Evolutionary conservation across 1,140 invertebrate species (phyloP), one percentile per base, ranked within the genome.

Genomic region (Hycleus cichorii): DNA sequence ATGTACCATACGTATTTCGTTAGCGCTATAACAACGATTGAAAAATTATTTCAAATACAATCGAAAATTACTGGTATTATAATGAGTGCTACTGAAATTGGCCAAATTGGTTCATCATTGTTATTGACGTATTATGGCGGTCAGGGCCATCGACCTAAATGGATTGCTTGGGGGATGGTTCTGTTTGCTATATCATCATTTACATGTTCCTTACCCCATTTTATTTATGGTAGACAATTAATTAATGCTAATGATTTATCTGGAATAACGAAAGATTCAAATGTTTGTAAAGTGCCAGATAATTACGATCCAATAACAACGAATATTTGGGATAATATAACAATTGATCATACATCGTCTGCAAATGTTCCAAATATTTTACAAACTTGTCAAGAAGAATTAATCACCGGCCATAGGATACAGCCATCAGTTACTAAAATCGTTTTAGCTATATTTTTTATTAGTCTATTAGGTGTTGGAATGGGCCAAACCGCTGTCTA

Each of bases 1-100:
- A 94, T 95, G 88, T 95, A 91, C 72, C 90, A 90, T 74, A 95
- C 92, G 18, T 98, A 97, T 75, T 93, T 97, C 72, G 94, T 95
- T 32, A 94, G 91, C 68, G 92, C 95, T 53, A 93, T 97, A 69
- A 97, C 95, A 26, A 97, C 94, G 6, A 91, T 98, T 40, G 95
- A 98, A 75, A 97, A 97, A 77, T 79, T 97, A 38, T 97, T 95
- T 73, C 90, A 93, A 78, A 90, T 97, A 46, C 92, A 95, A 68
- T 95, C 92, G 49, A 93, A 92, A 72, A 94, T 93, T 4, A 96
- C 93, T 0, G 95, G 94, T 0, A 85, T 94, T 43, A 86, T 97
- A 63, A 86, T 97, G 79, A 93, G 90, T 52, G 92, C 93, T 7
- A 95, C 93, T 18, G 95, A 98, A 74, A 90, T 97, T 64, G 95